Evolutionary conservation across 2,888 invertebrate species (phyloP).

Genomic region (Panzeria rudis): DNA sequence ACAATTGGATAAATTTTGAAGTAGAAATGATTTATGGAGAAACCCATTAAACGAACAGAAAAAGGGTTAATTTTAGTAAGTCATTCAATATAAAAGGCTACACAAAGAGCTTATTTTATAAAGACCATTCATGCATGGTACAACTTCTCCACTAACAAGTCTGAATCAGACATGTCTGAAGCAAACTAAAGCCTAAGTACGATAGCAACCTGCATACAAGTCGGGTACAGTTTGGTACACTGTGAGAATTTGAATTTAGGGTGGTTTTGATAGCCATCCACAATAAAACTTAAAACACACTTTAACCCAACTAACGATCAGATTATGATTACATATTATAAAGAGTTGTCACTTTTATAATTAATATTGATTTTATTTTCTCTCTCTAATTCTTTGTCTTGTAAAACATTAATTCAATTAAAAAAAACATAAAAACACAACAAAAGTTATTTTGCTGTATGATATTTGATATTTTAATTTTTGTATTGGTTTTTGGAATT

Average conservation of each 20-base stretch:
- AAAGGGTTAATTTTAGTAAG: constrained; percentile 12
- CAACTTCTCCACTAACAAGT: background rate
- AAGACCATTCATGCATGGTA: background rate
- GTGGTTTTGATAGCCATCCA: background rate
- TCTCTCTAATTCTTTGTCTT: background rate
- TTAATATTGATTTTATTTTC: background rate
- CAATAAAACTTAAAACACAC: background rate
- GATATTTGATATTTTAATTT: background rate
- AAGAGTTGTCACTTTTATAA: constrained; percentile 26
- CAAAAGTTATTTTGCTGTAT: background rate
- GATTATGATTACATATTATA: background rate
- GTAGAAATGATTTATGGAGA: constrained; percentile 19
- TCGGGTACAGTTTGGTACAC: constrained; percentile 25
- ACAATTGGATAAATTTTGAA: background rate
- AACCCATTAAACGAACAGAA: background rate
- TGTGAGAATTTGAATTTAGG: background rate
- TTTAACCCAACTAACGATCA: background rate
- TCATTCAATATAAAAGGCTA: background rate
- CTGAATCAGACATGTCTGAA: constrained; percentile 15
- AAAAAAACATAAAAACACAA: constrained; percentile 1
- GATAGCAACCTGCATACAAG: background rate
- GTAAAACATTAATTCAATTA: constrained; percentile 23
- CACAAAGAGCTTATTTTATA: background rate
- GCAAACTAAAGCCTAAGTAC: background rate
- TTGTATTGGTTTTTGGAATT: background rate